A percentile compares a stretch with the other conserved stretches of the same genome.
Evolutionary conservation across 2,797 vertebrate species (phyloP).

Genomic region (Enteromius treurensis): DNA sequence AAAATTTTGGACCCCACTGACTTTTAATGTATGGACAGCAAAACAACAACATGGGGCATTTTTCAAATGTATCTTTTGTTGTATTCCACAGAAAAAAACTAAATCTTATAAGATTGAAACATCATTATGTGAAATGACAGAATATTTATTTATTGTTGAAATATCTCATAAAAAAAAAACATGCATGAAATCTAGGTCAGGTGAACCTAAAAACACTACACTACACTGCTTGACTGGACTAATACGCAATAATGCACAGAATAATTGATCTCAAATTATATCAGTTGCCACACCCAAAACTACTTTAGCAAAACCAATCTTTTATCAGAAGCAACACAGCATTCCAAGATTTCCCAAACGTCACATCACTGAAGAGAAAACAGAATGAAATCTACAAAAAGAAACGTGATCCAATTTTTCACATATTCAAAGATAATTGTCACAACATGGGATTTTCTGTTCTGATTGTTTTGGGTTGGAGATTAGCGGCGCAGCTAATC

Average conservation of each 20-base stretch:
- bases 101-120: neutral
- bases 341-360: slow-evolving; percentile 31
- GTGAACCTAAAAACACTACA: neutral
- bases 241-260: neutral
- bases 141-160: no score
- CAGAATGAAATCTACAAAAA: slow-evolving; percentile 16
- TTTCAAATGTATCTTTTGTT: neutral
- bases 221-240: neutral
- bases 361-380: slow-evolving; percentile 27
- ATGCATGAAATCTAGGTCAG: neutral
- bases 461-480: slow-evolving; percentile 55
- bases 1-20: neutral
- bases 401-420: slow-evolving; percentile 46
- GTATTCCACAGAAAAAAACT: neutral
- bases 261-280: neutral
- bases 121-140: no score
- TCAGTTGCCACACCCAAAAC: slow-evolving; percentile 16
- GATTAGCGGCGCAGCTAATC: slow-evolving; percentile 65
- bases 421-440: slow-evolving; percentile 49
- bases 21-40: neutral
- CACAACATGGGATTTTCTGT: slow-evolving; percentile 52
- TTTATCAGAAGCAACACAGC: neutral
- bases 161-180: neutral
- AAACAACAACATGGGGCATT: neutral
- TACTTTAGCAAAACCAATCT: slow-evolving; percentile 4